Evolutionary conservation across 2,113 vertebrate species (phyloP), one percentile per base, ranked within the genome.

Genomic region (Neogale vison): DNA sequence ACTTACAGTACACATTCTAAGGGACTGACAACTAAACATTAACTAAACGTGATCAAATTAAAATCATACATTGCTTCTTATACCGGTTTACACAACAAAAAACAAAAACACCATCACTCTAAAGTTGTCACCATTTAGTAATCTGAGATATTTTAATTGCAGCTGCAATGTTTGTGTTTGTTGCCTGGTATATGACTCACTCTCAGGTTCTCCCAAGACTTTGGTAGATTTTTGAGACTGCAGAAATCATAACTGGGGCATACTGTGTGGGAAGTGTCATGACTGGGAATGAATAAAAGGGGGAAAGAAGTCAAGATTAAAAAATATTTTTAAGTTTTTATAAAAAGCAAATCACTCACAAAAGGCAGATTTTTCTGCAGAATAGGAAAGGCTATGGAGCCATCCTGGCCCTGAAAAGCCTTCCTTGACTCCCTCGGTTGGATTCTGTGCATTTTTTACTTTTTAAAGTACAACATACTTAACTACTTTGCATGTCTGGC

Each of bases 201-300:
- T 74, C 95, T n/a, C 31, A 86, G 86, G 88, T 91, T 97, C 96
- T 96, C 89, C 87, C 83, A 76, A 96, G 67, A 76, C 69, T 69
- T 84, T 23, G 63, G 21, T 92, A 69, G 79, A 95, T 95, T 96
- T 97, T 63, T 92, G 83, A 97, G 80, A 97, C 95, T 88, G 84
- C 39, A 97, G 96, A 97, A 96, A 87, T 52, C 82, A 5, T 96
- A 97, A 97, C 26, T 96, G 71, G 94, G 90, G 59, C 83, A 55
- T 26, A 65, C 81, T 92, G 82, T 14, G 34, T 0, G 72, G 96
- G 90, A 97, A 80, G 72, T 83, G 29, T 94, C 31, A 90, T 79
- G 71, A 93, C 80, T 74, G 45, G 97, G 96, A 98, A 96, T 94
- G 96, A 97, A 97, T 96, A 92, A 97, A 87, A 98, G 31, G 24